Base-by-base conservation (phyloP, 1,140 invertebrate species). In the Macrobrachium rosenbergii region DNA sequence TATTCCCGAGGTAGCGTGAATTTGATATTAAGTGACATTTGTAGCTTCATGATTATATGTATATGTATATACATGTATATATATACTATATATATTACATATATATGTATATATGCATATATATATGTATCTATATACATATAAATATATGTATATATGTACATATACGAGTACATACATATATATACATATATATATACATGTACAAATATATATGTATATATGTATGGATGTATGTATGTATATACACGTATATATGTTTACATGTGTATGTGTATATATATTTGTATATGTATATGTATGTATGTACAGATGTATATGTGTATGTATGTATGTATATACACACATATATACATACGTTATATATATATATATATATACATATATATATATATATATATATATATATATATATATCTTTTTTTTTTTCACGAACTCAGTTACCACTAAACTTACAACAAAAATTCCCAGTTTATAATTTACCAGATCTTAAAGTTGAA, bases 351-450 rank as follows among this genome's bases (percentile, higher is more conserved):
- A 67, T 67, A 58, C 52, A 58, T 78, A 58, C 23, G 21, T 5
- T 78, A 58, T 78, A 58, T 78, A 23, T 59, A 23, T 78, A 58
- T 78, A 58, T 78, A 23, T 78, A 58, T 78, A 52, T 77, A 21
- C 16, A 45, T 52, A 52, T 52, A 21, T 52, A 52, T 52, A 76
- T 76, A 6, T 45, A 78, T 78, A 78, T 78, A 16, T 5, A 16
- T 58, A 21, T 78, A 1, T 78, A 58, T 75, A 23, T 58, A 7
- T 78, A 58, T 58, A 8, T 79, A n/a, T n/a, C n/a, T n/a, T n/a
- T n/a, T n/a, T n/a, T n/a, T n/a, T n/a, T n/a, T n/a, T n/a, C n/a
- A n/a, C n/a, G n/a, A n/a, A n/a, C n/a, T n/a, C n/a, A n/a, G n/a
- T n/a, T n/a, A n/a, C n/a, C n/a, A n/a, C n/a, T n/a, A n/a, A n/a